Evolutionary conservation across 2,797 vertebrate genomes (phyloP).

Genomic region (Hoplostethus mediterraneus): DNA sequence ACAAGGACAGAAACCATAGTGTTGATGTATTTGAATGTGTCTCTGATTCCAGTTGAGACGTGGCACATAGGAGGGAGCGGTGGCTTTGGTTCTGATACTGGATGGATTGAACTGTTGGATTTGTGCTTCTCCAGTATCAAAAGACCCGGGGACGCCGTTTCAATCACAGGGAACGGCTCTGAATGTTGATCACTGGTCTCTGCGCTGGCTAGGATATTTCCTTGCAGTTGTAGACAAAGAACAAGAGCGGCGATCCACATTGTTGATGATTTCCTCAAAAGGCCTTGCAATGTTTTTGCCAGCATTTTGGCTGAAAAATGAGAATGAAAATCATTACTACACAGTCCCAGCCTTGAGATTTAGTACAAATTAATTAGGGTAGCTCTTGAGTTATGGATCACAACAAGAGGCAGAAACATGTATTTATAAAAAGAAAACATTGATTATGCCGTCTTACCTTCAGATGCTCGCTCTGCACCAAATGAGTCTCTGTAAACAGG

Average conservation of each 20-base stretch:
- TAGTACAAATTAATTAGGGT: conserved; percentile 34
- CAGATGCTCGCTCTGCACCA: conserved; percentile 37
- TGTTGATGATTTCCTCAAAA: conserved; percentile 63
- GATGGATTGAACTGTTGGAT: conserved; percentile 69
- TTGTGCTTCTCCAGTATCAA: conserved; percentile 56
- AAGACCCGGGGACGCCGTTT: conserved; percentile 59
- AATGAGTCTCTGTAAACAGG: conserved; percentile 41
- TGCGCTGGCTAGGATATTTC: conserved; percentile 57
- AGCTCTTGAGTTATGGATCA: conserved; percentile 46
- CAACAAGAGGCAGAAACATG: conserved; percentile 45
- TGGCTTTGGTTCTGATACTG: conserved; percentile 56
- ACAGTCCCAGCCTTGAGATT: conserved; percentile 41
- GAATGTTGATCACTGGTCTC: conserved; percentile 64
- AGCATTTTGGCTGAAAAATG: conserved; percentile 48
- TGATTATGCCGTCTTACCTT: conserved; percentile 71
- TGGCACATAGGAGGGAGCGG: conserved; percentile 83
- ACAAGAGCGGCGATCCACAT: conserved; percentile 70
- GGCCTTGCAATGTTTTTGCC: conserved; percentile 40
- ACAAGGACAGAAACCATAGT: conserved; percentile 88
- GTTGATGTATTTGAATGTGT: conserved; percentile 92
- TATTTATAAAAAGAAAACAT: conserved; percentile 19
- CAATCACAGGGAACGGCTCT: conserved; percentile 40
- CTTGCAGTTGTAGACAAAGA: conserved; percentile 68
- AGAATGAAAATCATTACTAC: conserved; percentile 64
- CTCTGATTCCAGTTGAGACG: conserved; percentile 82